Evolutionary conservation across 2,113 vertebrate genomes (phyloP).

Genomic region (Puffinus mauretanicus): DNA sequence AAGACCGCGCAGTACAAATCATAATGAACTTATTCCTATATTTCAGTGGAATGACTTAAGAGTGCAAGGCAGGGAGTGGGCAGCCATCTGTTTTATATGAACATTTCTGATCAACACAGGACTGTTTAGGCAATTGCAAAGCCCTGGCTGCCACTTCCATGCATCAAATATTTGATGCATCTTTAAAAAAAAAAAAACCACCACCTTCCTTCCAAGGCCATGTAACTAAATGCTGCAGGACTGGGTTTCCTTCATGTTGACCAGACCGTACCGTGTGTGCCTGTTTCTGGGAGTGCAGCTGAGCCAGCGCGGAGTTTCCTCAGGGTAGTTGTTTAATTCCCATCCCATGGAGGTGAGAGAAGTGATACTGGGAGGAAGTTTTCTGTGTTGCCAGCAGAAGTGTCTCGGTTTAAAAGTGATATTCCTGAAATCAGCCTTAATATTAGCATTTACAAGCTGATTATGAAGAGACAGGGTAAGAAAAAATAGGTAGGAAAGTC

Average conservation of each 20-base stretch:
- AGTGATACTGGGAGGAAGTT: neutral
- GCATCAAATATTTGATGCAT: neutral
- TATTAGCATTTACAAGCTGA: neutral
- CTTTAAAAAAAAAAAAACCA: neutral
- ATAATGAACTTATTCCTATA: neutral
- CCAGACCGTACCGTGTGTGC: accelerated
- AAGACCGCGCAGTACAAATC: neutral
- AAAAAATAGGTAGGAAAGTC: neutral
- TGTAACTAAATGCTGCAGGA: neutral
- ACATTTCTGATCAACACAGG: neutral
- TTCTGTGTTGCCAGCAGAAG: neutral
- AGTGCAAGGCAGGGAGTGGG: neutral
- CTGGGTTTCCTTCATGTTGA: neutral
- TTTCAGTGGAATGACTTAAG: neutral
- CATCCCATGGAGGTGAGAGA: neutral
- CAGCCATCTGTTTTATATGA: neutral
- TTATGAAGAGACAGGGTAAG: neutral
- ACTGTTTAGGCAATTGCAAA: neutral
- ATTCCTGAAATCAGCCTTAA: neutral
- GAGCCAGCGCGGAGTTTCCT: neutral
- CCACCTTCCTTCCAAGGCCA: neutral
- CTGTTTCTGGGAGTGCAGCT: neutral
- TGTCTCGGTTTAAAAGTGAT: neutral
- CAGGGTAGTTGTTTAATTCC: neutral
- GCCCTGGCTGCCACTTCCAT: neutral